Conservation (phyloP, 2,888 invertebrate species). For the Koerneria pararmatus region DNA sequence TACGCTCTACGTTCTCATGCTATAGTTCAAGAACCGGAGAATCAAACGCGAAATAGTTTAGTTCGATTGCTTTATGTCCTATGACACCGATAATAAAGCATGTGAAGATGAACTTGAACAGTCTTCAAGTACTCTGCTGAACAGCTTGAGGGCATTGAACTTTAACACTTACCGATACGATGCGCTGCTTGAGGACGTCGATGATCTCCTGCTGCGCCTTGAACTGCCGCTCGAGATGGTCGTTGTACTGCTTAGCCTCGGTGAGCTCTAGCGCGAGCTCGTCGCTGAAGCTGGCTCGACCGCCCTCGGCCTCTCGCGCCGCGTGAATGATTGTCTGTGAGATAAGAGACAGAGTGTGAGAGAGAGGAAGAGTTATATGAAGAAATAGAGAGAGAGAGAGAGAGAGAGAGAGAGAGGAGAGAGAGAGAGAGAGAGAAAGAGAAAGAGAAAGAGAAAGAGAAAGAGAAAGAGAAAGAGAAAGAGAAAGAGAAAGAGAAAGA, state of each 20-base stretch:
- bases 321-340: conserved; percentile 18
- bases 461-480: conserved; percentile 2
- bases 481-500: conserved; percentile 15
- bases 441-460: conserved; percentile 8
- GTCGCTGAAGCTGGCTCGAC: conserved; percentile 16
- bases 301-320: conserved; percentile 13
- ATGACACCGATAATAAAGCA: no score
- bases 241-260: conserved; percentile 39
- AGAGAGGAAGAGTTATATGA: conserved; percentile 6
- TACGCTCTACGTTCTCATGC: no score
- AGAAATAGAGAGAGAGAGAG: conserved; percentile 9
- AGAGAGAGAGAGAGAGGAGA: not conserved
- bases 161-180: conserved; percentile 37
- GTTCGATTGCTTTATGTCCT: no score
- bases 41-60: no score
- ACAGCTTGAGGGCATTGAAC: no score
- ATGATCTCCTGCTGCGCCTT: conserved; percentile 53
- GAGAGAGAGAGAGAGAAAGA: conserved; percentile 13
- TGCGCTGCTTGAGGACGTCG: conserved; percentile 46
- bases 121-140: no score
- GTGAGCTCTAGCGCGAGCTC: conserved; percentile 20
- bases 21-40: no score
- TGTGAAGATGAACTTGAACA: no score
- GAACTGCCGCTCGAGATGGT: conserved; percentile 42
- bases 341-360: not conserved